Evolutionary conservation across 2,888 invertebrate species (phyloP).

Genomic region (Chalcosyrphus nemorum): DNA sequence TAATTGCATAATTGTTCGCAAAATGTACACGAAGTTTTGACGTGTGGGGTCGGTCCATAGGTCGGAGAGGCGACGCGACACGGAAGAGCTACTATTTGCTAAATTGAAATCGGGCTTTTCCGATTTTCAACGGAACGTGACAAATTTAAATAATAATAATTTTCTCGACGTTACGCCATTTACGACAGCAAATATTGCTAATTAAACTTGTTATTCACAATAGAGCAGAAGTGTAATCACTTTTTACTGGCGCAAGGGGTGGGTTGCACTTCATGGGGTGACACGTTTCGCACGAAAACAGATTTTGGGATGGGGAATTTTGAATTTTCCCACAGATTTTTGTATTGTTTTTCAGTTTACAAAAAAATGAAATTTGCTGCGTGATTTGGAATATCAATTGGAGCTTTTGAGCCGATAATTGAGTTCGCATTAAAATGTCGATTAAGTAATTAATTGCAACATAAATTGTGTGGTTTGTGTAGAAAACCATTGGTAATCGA

Average conservation of each 20-base stretch:
- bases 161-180: constrained; percentile 7
- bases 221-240: not conserved
- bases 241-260: not conserved
- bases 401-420: constrained; percentile 24
- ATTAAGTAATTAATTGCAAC: constrained; percentile 14
- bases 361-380: constrained; percentile 5
- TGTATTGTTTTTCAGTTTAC: not conserved
- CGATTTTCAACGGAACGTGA: constrained; percentile 41
- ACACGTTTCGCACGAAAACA: not conserved
- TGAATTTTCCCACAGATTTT: not conserved
- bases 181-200: constrained; percentile 16
- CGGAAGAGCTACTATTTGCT: not conserved
- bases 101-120: constrained; percentile 25
- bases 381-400: constrained; percentile 24
- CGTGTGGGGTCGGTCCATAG: not conserved
- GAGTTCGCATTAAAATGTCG: not conserved
- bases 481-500: not conserved
- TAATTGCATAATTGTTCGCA: constrained; percentile 41
- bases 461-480: not conserved
- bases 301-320: not conserved
- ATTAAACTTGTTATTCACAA: constrained; percentile 14
- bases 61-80: not conserved
- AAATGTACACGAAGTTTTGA: not conserved
- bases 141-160: constrained; percentile 49
- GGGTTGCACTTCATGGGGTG: not conserved